Conservation (phyloP, 2,113 vertebrate genomes). For the Campylorhamphus procurvoides region DNA sequence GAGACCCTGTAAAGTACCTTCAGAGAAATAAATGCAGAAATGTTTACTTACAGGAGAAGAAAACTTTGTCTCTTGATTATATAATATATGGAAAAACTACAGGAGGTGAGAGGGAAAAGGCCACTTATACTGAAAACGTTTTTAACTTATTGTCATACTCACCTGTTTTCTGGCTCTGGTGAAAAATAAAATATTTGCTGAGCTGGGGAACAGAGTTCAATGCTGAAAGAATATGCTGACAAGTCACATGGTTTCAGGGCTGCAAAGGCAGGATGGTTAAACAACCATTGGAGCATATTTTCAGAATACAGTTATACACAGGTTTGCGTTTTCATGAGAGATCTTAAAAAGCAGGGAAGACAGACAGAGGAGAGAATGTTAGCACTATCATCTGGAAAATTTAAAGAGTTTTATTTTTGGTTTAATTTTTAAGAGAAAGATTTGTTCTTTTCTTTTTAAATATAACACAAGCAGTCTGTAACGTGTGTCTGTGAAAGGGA, state of each 20-base stretch:
- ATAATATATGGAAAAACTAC: neutral
- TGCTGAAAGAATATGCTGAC: neutral
- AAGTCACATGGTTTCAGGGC: neutral
- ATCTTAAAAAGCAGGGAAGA: neutral
- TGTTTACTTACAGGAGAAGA: neutral
- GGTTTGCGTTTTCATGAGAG: neutral
- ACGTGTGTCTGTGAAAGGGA: neutral
- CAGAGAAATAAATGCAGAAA: neutral
- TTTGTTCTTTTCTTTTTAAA: neutral
- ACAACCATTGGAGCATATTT: neutral
- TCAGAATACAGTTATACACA: neutral
- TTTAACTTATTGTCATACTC: neutral
- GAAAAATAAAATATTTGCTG: slow-evolving; percentile 13
- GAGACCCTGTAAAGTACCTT: neutral
- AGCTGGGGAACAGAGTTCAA: neutral
- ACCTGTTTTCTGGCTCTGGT: neutral
- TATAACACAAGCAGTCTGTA: rapidly evolving
- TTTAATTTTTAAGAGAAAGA: neutral
- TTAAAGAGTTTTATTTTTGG: neutral
- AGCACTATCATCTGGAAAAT: neutral
- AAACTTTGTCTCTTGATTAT: neutral
- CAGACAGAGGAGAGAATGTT: neutral
- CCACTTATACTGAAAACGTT: neutral
- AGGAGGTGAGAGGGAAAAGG: neutral
- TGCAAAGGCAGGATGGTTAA: neutral